Base-by-base conservation (phyloP, 1,140 invertebrate species). In the Aricia agestis region DNA sequence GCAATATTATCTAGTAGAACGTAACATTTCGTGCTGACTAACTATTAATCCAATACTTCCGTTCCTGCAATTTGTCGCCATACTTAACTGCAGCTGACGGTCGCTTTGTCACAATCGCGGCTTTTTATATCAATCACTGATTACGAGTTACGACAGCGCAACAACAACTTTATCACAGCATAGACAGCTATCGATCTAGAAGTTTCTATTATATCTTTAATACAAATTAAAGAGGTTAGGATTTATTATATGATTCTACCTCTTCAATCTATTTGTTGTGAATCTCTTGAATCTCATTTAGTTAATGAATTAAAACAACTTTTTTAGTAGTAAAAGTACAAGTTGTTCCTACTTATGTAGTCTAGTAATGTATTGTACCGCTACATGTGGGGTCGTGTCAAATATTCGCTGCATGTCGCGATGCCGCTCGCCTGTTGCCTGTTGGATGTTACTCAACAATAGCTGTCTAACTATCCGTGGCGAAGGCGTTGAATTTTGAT, bases 11-110 rank as follows among this genome's bases (percentile, higher is more conserved):
- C 45, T 52, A 52, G 45, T 52, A 52, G 45, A 52, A 52, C 45
- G 45, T 52, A 52, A 52, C 45, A 15, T 52, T 52, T 52, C 45
- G 45, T 52, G 57, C n/a, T 52, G 61, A 70, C 70, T 74, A 68
- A 70, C 57, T 65, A 42, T 58, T 70, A 67, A 70, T 74, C 32
- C 67, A 70, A 66, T 63, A 67, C 66, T 66, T 73, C 65, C 72
- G 69, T 67, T 52, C 61, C 31, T 59, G 32, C 58, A n/a, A 52
- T 52, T 52, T 52, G 45, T 52, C 45, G 45, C 45, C 11, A 52
- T 52, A n/a, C n/a, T n/a, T n/a, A 52, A 52, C 45, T 13, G 45
- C 45, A 1, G 45, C 45, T 52, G 45, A 52, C 45, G 45, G 45
- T 52, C 45, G 45, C 45, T 52, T 52, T 52, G 45, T 52, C 45